Base-by-base conservation (phyloP, 2,113 vertebrate species). In the Struthio camelus region DNA sequence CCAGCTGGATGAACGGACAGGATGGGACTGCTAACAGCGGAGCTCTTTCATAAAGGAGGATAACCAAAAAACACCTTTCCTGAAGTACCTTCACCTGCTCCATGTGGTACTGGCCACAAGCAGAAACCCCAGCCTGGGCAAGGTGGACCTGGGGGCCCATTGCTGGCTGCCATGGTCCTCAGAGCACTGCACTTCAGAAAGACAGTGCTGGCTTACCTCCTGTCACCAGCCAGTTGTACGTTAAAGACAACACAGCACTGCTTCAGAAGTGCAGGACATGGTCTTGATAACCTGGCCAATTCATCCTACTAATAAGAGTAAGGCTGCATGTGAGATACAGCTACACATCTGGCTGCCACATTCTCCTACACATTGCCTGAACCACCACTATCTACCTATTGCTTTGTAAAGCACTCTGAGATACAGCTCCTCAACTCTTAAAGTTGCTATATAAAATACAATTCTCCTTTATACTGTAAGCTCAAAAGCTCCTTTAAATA, bases 251-350 rank as follows among this genome's bases (percentile, higher is more conserved):
- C 53, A 6, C 88, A 90, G 90, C 93, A 94, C 78, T 62, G 10
- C 85, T 91, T 94, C 91, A 94, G 53, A 73, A 96, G 73, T 85
- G 56, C 75, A 87, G 73, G 81, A 92, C 93, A 91, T 87, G 96
- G 90, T 25, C 94, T 82, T 91, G 92, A 96, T 92, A 92, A 86
- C 59, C 93, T 96, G 92, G 96, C 96, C 91, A 93, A 85, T 85
- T 18, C 96, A 90, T 71, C 71, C 72, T 76, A 91, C 85, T 90
- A 80, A 71, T 92, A 86, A 91, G 94, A 95, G 90, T 90, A 85
- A 83, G 89, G 81, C 94, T 89, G 80, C 42, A 10, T 82, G 84
- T 85, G 86, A 96, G 92, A 96, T 94, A 93, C 69, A 86, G 89
- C 66, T 48, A 69, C 89, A 40, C 95, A 94, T 96, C 95, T 89